phyloP scores from a whole-genome alignment of 1,140 invertebrate species.

The Andrena cerasifolii region DNA sequence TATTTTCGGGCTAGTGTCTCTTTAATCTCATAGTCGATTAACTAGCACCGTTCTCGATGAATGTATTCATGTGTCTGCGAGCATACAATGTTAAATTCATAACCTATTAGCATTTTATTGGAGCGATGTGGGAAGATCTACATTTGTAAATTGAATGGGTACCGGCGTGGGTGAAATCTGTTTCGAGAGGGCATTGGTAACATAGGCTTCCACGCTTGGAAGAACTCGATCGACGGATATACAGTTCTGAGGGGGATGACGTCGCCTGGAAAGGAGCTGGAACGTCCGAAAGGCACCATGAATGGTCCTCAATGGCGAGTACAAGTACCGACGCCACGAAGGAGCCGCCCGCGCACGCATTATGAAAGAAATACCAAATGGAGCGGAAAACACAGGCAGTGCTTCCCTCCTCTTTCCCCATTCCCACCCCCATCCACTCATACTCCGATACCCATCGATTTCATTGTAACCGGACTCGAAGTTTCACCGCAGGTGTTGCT shows the following conservation, averaged over 20 bases:
- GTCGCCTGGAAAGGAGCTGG: conserved; percentile 37
- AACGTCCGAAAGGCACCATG: conserved; percentile 36
- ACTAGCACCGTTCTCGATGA: too few species aligned
- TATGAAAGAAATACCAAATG: conserved; percentile 70
- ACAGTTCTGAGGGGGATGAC: conserved; percentile 32
- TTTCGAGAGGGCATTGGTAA: not conserved
- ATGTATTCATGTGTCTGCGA: not conserved
- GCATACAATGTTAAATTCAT: not conserved
- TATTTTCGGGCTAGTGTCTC: too few species aligned
- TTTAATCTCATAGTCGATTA: too few species aligned
- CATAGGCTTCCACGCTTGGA: conserved; percentile 35
- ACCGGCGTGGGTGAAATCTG: not conserved
- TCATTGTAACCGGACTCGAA: conserved; percentile 57
- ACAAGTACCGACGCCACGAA: conserved; percentile 33
- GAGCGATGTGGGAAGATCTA: not conserved
- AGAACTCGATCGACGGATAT: conserved; percentile 43
- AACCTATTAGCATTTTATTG: not conserved
- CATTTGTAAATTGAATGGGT: conserved; percentile 1
- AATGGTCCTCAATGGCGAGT: conserved; percentile 39
- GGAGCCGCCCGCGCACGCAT: conserved; percentile 52
- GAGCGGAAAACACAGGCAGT: conserved; percentile 67
- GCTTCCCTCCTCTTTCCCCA: conserved; percentile 21
- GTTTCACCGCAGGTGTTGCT: conserved; percentile 58
- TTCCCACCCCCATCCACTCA: not conserved
- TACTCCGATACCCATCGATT: conserved; percentile 28